These are phyloP conservation scores for Xerus rutilus DNA, from an alignment of 2,797 vertebrate genomes.

Conservation along the genomic window DNA sequence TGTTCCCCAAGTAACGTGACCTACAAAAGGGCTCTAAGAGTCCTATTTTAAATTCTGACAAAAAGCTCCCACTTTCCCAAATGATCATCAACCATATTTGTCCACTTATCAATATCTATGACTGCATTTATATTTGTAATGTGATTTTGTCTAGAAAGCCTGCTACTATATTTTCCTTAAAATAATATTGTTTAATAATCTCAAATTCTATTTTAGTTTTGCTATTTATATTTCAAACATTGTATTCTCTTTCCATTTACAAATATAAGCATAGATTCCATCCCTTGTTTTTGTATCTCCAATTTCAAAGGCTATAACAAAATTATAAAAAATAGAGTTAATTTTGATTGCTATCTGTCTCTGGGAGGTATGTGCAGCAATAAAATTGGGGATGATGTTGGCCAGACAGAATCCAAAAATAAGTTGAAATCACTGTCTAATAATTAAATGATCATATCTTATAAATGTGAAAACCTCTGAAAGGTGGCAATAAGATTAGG, in stretches of 20 bases:
- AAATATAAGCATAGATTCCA: background rate
- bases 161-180: background rate
- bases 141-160: background rate
- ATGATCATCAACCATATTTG: no score
- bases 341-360: background rate
- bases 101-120: no score
- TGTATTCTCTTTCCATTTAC: background rate
- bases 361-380: background rate
- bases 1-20: background rate
- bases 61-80: no score
- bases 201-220: conserved; percentile 43
- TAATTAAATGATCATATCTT: conserved; percentile 20
- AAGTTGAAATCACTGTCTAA: background rate
- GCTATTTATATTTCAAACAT: conserved; percentile 21
- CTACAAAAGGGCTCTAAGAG: background rate
- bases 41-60: conserved; percentile 30
- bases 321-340: background rate
- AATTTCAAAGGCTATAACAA: conserved; percentile 29
- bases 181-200: background rate
- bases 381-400: background rate
- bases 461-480: conserved; percentile 1
- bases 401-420: background rate
- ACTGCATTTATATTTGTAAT: background rate
- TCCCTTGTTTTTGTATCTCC: background rate
- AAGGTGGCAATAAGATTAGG: background rate